A percentile compares a stretch with the other conserved stretches of the same genome.
phyloP scores from a whole-genome alignment of 2,797 vertebrate genomes.

The Leucoraja ocellata region DNA sequence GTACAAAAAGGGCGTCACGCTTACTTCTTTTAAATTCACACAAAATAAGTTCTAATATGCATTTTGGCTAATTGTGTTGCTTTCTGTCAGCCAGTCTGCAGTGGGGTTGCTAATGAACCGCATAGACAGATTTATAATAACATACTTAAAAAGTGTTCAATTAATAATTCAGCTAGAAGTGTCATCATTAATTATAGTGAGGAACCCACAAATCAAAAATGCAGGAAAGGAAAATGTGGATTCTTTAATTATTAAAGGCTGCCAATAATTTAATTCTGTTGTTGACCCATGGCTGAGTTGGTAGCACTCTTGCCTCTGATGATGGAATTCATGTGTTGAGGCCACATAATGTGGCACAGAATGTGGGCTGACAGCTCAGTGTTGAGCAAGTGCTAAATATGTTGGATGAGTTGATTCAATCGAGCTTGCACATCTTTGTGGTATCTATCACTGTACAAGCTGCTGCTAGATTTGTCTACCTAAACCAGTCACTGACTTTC shows the following conservation, averaged over 20 bases:
- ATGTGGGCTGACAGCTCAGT: neutral
- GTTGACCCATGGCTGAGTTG: neutral
- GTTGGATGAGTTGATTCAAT: neutral
- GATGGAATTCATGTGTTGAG: neutral
- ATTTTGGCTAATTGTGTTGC: neutral
- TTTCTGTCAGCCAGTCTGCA: neutral
- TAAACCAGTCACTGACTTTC: too few species aligned
- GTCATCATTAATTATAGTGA: neutral
- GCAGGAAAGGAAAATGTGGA: neutral
- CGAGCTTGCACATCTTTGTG: neutral
- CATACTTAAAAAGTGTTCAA: neutral
- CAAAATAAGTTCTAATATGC: neutral
- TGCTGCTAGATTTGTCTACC: neutral
- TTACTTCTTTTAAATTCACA: neutral
- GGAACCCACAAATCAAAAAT: neutral
- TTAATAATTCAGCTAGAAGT: neutral
- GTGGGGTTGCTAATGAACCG: neutral
- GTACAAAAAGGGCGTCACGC: neutral
- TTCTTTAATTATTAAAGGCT: neutral
- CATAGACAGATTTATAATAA: conserved; percentile 8
- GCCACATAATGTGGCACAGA: neutral
- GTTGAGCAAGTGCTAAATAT: neutral
- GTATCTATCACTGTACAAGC: neutral
- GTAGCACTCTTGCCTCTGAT: neutral
- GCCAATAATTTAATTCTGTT: neutral